Evolutionary conservation across 2,113 vertebrate species (phyloP), one percentile per base, ranked within the genome.

Genomic region (Mus spicilegus): DNA sequence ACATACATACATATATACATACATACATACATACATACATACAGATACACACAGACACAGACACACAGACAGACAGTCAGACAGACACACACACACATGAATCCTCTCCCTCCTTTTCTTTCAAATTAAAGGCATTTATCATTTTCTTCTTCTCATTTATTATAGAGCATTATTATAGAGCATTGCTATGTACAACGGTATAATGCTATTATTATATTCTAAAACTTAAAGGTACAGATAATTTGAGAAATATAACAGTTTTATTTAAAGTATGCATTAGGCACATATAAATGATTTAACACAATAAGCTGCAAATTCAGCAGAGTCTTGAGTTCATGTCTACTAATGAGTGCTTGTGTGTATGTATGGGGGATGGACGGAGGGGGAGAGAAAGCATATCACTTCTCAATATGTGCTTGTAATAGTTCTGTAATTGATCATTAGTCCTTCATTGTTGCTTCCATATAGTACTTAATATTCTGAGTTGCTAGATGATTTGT

Each of bases 41-140:
- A 76, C 4, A 46, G 10, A 26, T 9, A 30, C 7, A 17, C 12
- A 7, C 5, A 6, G 5, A 14, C 4, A 20, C 7, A 39, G 9
- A 78, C 7, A 54, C 16, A 78, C 76, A 78, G 22, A 76, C 17
- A 39, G 19, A 73, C 19, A 73, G 19, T 26, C 39, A 65, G 10
- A 75, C 10, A 75, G 2, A 75, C 39, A 46, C 20, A 51, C 14
- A 33, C 12, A 7, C 5, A 6, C 12, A 14, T 1, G 7, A 58
- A n/a, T 82, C 69, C 30, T 42, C 16, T 73, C 7, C 46, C 1
- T 58, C 16, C 13, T 72, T 80, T 11, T n/a, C 87, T 92, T 90
- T 24, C n/a, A 82, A 82, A 93, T 87, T 56, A 97, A 90, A 96
- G 42, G 36, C 3, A 75, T 90, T 87, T 96, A 65, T 69, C 95